Conservation (phyloP, 2,888 invertebrate species). For the Philereme vetulata region DNA sequence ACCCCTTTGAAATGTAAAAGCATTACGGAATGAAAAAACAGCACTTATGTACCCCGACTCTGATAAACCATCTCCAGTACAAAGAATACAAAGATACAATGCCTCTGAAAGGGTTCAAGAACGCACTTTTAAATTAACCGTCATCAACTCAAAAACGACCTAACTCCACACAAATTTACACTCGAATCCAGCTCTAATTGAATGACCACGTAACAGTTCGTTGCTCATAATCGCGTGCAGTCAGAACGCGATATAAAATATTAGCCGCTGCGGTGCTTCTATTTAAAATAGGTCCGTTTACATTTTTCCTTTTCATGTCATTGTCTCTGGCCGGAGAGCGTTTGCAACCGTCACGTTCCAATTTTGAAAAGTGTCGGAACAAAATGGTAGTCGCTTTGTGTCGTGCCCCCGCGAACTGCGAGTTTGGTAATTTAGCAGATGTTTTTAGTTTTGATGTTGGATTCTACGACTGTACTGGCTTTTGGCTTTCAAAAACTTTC, state of each 20-base stretch:
- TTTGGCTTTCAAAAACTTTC: slow-evolving; percentile 31
- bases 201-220: slow-evolving; percentile 20
- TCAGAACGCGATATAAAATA: slow-evolving; percentile 65
- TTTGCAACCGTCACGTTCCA: slow-evolving; percentile 84
- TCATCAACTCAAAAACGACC: slow-evolving; percentile 56
- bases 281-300: slow-evolving; percentile 82
- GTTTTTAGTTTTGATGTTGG: slow-evolving; percentile 71
- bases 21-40: slow-evolving; percentile 84
- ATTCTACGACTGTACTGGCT: slow-evolving; percentile 39
- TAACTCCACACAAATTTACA: slow-evolving; percentile 48
- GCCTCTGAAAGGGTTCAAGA: slow-evolving; percentile 84
- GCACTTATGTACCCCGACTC: slow-evolving; percentile 83
- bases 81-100: slow-evolving; percentile 84
- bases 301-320: slow-evolving; percentile 84
- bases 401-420: slow-evolving; percentile 62
- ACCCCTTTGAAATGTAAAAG: slow-evolving; percentile 84
- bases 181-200: slow-evolving; percentile 54
- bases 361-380: slow-evolving; percentile 84
- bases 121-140: slow-evolving; percentile 84
- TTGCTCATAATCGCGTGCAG: slow-evolving; percentile 50
- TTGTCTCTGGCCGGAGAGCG: slow-evolving; percentile 81
- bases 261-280: slow-evolving; percentile 67
- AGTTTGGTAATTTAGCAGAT: slow-evolving; percentile 80
- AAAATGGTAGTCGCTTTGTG: slow-evolving; percentile 82
- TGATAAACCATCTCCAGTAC: slow-evolving; percentile 83